Evolutionary conservation across 2,113 vertebrate genomes (phyloP), one percentile per base, ranked within the genome.

Genomic region (Electrona antarctica): DNA sequence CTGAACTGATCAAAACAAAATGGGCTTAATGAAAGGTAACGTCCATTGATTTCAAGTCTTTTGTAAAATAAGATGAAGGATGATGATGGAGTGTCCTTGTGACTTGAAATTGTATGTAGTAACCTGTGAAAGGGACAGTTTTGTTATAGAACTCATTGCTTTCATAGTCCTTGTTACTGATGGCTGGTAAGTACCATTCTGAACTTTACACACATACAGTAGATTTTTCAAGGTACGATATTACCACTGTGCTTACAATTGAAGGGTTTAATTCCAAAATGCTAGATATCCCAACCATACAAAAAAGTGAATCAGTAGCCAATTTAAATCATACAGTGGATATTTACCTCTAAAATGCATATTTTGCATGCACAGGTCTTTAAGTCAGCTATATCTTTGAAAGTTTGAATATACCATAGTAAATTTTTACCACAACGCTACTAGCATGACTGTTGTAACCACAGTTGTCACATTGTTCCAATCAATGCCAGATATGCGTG

Each of bases 221-320:
- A 77, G 49, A 74, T 71, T 79, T 65, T 13, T 8, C 28, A 88
- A 78, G 82, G 80, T 85, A 86, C 83, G 68, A 6, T 71, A 46
- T 77, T 71, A 29, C 76, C 71, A 51, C 59, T 7, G 65, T 51
- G 41, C 60, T 76, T 67, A 51, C 70, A 71, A 4, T 41, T 41
- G 33, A 41, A 41, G 33, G 33, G 33, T 41, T 41, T 41, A 1
- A 41, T 41, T 41, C 33, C 33, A 6, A 41, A 41, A 41, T 41
- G 33, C 1, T 41, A 41, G 33, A 4, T 41, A 41, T 41, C 33
- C 33, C 3, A 4, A 41, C 33, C 33, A 41, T 41, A 6, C 33
- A 41, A 41, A 41, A 41, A 41, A 6, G 33, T 41, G 1, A 4
- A 41, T 41, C 33, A 41, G 33, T 41, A 41, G 33, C 33, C 33